These are phyloP conservation scores for Eupithecia vulgata DNA, from an alignment of 2,888 invertebrate genomes.

Conservation along the genomic window DNA sequence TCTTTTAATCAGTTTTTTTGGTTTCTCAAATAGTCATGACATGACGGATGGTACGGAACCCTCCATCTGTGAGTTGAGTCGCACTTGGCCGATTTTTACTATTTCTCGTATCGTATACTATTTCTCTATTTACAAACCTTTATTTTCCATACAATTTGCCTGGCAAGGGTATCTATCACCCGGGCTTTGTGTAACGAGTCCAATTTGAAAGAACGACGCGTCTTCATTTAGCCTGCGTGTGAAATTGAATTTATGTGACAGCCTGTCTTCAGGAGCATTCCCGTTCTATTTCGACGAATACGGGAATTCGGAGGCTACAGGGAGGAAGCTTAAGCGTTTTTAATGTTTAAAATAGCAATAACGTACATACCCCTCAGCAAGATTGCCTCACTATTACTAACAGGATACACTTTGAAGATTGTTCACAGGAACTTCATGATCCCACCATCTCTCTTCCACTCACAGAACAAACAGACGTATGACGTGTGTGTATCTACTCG, in stretches of 20 bases:
- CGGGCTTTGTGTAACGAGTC: constrained; percentile 47
- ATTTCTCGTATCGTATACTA: not conserved
- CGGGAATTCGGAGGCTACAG: not conserved
- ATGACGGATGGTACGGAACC: no score
- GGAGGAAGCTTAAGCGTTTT: constrained; percentile 5
- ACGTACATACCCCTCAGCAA: no score
- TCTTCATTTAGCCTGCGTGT: constrained; percentile 60
- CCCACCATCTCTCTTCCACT: no score
- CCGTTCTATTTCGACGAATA: constrained; percentile 51
- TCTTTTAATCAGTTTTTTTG: no score
- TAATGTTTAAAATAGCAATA: not conserved
- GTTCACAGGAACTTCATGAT: no score
- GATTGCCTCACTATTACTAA: no score
- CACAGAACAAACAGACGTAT: no score
- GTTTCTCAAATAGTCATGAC: no score
- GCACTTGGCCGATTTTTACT: no score
- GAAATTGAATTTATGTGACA: constrained; percentile 71
- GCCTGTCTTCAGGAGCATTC: constrained; percentile 59
- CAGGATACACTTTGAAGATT: no score
- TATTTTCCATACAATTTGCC: constrained; percentile 8
- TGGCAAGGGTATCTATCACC: constrained; percentile 44
- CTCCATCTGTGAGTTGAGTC: no score
- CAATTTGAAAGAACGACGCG: constrained; percentile 59
- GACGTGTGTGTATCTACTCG: no score
- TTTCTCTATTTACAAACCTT: constrained; percentile 6